phyloP scores from a whole-genome alignment of 2,888 invertebrate genomes.

The Amitus sp. region DNA sequence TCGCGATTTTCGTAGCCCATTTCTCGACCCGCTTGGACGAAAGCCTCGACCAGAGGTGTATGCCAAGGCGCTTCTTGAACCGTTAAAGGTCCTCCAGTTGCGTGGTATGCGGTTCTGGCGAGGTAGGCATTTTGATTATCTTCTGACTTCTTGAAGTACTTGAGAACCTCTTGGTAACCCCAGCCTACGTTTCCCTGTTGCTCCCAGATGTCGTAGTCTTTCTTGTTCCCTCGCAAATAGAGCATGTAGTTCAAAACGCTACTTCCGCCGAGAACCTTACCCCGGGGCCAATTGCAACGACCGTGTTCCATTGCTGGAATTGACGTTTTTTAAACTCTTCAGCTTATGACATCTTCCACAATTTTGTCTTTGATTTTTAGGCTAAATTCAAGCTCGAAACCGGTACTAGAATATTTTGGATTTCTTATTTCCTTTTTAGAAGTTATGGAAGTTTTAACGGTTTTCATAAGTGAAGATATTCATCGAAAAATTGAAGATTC shows the following conservation, averaged over 20 bases:
- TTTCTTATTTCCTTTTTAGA: too few relatives aligned
- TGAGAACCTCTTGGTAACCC: slow-evolving; percentile 81
- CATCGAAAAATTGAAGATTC: too few relatives aligned
- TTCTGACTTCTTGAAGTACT: slow-evolving; percentile 92
- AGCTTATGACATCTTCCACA: too few relatives aligned
- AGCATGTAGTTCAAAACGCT: slow-evolving; percentile 93
- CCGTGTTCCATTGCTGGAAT: slow-evolving; percentile 80
- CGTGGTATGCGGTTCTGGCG: slow-evolving; percentile 81
- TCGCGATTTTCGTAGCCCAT: slow-evolving; percentile 89
- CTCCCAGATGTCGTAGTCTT: slow-evolving; percentile 93
- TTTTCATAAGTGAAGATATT: too few relatives aligned
- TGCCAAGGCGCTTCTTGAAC: slow-evolving; percentile 88
- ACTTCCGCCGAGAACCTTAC: slow-evolving; percentile 91
- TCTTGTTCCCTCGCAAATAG: slow-evolving; percentile 87
- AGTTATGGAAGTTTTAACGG: too few relatives aligned
- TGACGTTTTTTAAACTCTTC: not conserved
- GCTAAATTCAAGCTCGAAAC: too few relatives aligned
- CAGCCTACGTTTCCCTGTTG: slow-evolving; percentile 87
- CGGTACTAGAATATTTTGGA: too few relatives aligned
- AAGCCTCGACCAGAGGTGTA: slow-evolving; percentile 83
- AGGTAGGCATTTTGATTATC: slow-evolving; percentile 89
- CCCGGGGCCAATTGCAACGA: slow-evolving; percentile 91
- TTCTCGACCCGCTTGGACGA: slow-evolving; percentile 84
- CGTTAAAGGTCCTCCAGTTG: slow-evolving; percentile 83
- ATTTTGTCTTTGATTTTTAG: not conserved